A percentile compares a stretch with the other conserved stretches of the same genome.
These are phyloP conservation scores for Pseudopodoces humilis DNA, from an alignment of 2,113 vertebrate species.

Conservation along the genomic window DNA sequence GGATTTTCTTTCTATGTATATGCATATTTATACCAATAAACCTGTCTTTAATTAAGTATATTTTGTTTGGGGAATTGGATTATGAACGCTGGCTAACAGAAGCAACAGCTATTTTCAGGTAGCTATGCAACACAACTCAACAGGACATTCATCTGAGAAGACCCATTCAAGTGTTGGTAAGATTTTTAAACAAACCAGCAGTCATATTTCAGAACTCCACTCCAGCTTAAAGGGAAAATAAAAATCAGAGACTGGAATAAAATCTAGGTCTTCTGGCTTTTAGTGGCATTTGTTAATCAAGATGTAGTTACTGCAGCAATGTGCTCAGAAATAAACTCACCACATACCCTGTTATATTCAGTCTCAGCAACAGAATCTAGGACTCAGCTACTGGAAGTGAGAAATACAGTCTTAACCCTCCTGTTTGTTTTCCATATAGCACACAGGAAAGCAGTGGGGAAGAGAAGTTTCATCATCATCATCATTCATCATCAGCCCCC, in stretches of 20 bases:
- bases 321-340: neutral
- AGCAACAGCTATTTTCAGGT: neutral
- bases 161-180: neutral
- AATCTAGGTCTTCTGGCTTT: neutral
- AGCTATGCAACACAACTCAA: neutral
- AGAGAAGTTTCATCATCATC: neutral
- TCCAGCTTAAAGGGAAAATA: neutral
- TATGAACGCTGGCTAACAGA: neutral
- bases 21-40: neutral
- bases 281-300: neutral
- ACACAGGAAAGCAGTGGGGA: neutral
- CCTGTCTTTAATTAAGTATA: neutral
- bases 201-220: neutral
- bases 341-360: neutral
- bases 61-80: neutral
- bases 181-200: neutral
- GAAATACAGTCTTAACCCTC: neutral
- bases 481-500: rapidly evolving
- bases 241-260: neutral
- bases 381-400: neutral
- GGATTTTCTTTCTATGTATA: neutral
- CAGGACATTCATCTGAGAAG: neutral
- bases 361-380: neutral
- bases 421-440: neutral
- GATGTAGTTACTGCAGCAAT: neutral